phyloP scores from a whole-genome alignment of 2,113 vertebrate genomes.

The Melanocharis versteri region DNA sequence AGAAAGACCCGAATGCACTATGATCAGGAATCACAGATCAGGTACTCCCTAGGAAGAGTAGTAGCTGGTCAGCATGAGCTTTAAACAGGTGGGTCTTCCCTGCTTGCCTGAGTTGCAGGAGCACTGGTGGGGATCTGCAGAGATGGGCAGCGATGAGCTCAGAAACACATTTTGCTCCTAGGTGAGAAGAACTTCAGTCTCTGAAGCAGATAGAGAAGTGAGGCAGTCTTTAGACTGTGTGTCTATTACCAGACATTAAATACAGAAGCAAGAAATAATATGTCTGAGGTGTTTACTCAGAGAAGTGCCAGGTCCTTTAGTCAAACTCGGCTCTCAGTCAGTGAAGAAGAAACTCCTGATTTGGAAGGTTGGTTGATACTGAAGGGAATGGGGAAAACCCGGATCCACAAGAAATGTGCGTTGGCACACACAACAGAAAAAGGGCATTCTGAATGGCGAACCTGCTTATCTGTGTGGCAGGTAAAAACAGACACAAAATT shows the following conservation, averaged over 20 bases:
- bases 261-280: background rate
- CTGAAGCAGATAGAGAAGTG: background rate
- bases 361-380: background rate
- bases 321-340: background rate
- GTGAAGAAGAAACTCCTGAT: background rate
- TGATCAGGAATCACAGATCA: background rate
- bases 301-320: background rate
- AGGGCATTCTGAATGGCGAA: background rate
- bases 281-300: background rate
- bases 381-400: background rate
- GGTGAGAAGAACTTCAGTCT: background rate
- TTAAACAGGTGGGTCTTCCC: background rate
- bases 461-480: background rate
- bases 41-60: background rate
- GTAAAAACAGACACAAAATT: background rate
- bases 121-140: background rate
- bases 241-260: background rate
- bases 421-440: background rate
- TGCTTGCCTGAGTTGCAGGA: background rate
- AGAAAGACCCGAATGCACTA: background rate
- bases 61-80: background rate
- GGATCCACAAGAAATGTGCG: rapidly evolving
- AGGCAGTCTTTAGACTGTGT: background rate
- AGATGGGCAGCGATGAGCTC: background rate
- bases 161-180: rapidly evolving